Percentiles rank a stretch among this genome's conserved stretches.
phyloP scores from a whole-genome alignment of 2,797 vertebrate genomes.

The Halcyon badia region DNA sequence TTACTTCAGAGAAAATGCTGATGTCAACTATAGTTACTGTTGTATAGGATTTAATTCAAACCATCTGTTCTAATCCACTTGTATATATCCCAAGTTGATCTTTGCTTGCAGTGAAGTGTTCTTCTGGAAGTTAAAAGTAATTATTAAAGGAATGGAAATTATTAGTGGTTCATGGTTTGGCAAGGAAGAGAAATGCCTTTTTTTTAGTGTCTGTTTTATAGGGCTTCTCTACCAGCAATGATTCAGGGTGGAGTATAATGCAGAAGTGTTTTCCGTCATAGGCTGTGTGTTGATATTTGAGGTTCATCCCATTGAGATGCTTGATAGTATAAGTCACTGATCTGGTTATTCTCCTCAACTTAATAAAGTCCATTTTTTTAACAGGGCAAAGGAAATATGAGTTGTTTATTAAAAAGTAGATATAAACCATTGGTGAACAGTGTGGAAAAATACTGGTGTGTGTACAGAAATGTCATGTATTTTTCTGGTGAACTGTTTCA shows the following conservation, averaged over 20 bases:
- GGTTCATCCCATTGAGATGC: neutral
- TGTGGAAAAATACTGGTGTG: neutral
- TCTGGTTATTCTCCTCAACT: neutral
- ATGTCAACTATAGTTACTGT: neutral
- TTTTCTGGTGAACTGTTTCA: neutral
- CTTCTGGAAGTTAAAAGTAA: conserved; percentile 22
- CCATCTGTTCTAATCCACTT: neutral
- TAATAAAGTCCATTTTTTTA: neutral
- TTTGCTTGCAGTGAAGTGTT: neutral
- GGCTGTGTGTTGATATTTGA: neutral
- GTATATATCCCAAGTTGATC: neutral
- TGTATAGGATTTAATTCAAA: conserved; percentile 21
- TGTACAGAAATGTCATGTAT: neutral
- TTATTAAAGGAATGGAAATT: conserved; percentile 57
- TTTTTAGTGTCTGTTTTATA: neutral
- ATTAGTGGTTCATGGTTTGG: conserved; percentile 29
- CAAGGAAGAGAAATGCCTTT: neutral
- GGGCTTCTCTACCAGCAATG: neutral
- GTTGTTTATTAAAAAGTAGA: neutral
- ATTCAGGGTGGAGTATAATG: neutral
- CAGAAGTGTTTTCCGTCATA: neutral
- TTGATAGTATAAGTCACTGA: neutral
- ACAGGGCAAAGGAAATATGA: neutral
- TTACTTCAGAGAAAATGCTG: neutral
- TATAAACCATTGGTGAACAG: neutral